Evolutionary conservation across 2,797 vertebrate genomes (phyloP).

Genomic region (Adrianichthys oophorus): DNA sequence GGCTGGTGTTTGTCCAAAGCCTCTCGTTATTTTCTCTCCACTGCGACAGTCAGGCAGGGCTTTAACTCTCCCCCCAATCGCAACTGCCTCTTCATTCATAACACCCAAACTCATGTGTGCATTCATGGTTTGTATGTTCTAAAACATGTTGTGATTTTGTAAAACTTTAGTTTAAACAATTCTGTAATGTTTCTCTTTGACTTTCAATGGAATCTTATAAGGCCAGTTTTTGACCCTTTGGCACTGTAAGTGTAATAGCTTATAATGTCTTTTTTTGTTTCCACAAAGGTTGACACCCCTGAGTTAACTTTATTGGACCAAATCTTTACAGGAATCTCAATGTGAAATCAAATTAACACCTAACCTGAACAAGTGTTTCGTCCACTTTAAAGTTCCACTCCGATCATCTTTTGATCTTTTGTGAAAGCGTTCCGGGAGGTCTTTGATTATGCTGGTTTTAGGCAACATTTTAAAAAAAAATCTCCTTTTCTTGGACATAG

Average conservation of each 20-base stretch:
- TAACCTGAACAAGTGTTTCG: conserved; percentile 22
- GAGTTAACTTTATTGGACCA: conserved; percentile 14
- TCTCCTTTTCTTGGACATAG: too few species aligned
- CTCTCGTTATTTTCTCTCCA: conserved; percentile 19
- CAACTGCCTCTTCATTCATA: conserved; percentile 11
- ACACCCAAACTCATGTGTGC: conserved; percentile 3
- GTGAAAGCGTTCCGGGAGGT: too few species aligned
- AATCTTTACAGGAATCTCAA: conserved; percentile 10
- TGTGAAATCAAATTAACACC: conserved; percentile 19
- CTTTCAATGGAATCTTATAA: conserved; percentile 19
- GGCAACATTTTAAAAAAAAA: too few species aligned
- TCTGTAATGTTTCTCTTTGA: conserved; percentile 16
- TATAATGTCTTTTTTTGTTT: not conserved
- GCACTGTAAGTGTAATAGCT: conserved; percentile 12
- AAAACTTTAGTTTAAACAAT: conserved; percentile 29
- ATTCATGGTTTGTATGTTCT: conserved; percentile 40
- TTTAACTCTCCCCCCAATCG: conserved; percentile 12
- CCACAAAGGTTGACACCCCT: conserved; percentile 7
- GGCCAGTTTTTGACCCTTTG: conserved; percentile 13
- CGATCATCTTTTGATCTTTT: too few species aligned
- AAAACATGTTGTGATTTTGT: conserved; percentile 43
- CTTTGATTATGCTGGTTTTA: too few species aligned
- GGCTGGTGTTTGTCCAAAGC: conserved; percentile 51
- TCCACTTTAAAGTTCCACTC: conserved; percentile 1
- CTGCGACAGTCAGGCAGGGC: conserved; percentile 17